Evolutionary conservation across 1,140 invertebrate species (phyloP), one percentile per base, ranked within the genome.

Genomic region (Eriosoma lanigerum): DNA sequence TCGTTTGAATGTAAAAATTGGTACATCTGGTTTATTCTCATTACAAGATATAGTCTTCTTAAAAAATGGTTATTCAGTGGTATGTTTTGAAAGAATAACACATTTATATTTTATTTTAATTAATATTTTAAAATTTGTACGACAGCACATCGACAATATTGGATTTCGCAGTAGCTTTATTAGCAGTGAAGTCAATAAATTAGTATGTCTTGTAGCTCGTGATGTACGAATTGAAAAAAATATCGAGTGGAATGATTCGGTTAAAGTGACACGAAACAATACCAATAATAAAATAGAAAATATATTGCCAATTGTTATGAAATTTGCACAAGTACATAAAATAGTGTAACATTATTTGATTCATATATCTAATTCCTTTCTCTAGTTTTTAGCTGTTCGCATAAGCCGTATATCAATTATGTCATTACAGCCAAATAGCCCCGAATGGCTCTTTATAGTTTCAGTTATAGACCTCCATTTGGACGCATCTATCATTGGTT

Each of bases 111-210:
- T 26, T 0, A 60, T 60, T 76, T 58, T 24, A 24, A 44, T 44
- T 6, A 17, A 21, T 32, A 24, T 17, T 38, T 38, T 38, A 38
- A 38, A 21, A 15, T 38, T 81, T 50, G 8, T 38, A 38, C 87
- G 88, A 48, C 83, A 96, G 93, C 91, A 94, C 87, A 91, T 97
- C 82, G 93, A 96, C 84, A 91, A 94, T 85, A 90, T 96, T 78
- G 92, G 93, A 83, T 89, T 96, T 78, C 90, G 93, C 21, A 96
- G 94, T 85, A 96, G 94, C 87, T 92, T 96, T 84, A 90, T 96
- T 78, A 96, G 94, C 85, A 94, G 93, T 13, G 93, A 95, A 82
- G 92, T 94, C 32, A 94, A 93, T 26, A 97, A 96, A 87, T 86
- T 96, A 12, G 85, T 97, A 24, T 93, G 93, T 12, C 89, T 97